Base-by-base conservation (phyloP, 2,113 vertebrate species). In the Gallinago undulata region DNA sequence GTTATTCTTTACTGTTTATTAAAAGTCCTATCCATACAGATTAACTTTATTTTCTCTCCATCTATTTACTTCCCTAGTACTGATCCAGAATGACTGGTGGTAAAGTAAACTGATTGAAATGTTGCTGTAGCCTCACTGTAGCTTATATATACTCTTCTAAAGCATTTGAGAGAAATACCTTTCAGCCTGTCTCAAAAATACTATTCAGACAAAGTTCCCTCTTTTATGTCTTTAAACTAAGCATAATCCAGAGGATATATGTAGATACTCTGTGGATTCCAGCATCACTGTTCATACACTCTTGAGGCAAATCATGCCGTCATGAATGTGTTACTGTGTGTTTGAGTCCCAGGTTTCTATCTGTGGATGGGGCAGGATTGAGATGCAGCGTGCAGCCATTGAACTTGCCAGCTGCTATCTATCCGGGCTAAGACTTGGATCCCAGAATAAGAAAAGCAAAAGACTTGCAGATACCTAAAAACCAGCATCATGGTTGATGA, bases 331-430 rank as follows among this genome's bases (percentile, higher is more conserved):
- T 30, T 24, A 3, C 21, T 7, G 19, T 2, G 11, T 4, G 12
- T 5, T 2, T 0, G 8, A 28, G 15, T 22, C 17, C 47, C 39
- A 43, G 8, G 10, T 5, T 31, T 2, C 1, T 11, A 5, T 4
- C 1, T 30, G 39, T 13, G 68, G n/a, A 8, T 8, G 7, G 7
- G 48, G 7, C 2, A 1, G 21, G 6, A 2, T 53, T 0, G 15
- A 28, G 33, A 7, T 1, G 2, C 30, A 3, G 2, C 0, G 0
- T 13, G 24, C 11, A 59, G 63, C 18, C 28, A 23, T 1, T 23
- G 19, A 14, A 5, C 41, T 66, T 6, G 14, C 41, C 41, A 21
- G 77, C 77, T 31, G 41, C 63, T 47, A 4, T 1, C 28, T 63
- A 16, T 10, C 16, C 0, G 41, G 19, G 13, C 25, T 25, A 57